Percentiles rank a stretch among this genome's conserved stretches.
phyloP scores from a whole-genome alignment of 1,140 invertebrate species.

The Calephelis virginiensis region DNA sequence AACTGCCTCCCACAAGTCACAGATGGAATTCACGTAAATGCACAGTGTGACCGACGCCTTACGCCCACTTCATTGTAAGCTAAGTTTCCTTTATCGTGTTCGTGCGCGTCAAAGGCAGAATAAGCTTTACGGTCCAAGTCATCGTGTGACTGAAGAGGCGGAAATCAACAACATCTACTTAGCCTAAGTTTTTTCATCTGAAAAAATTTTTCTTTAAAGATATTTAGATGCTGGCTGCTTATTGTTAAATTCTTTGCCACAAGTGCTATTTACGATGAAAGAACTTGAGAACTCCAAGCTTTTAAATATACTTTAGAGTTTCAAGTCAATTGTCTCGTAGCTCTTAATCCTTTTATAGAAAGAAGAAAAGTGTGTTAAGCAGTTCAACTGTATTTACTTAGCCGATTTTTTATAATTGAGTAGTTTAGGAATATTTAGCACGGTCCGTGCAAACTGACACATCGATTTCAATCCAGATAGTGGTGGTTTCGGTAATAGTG shows the following conservation, averaged over 20 bases:
- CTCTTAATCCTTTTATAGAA: too few species aligned
- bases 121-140: conserved; percentile 10
- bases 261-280: conserved; percentile 10
- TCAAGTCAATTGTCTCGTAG: background rate
- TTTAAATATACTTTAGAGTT: background rate
- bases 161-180: conserved; percentile 16
- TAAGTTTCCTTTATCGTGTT: conserved; percentile 13
- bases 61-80: conserved; percentile 1
- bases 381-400: too few species aligned
- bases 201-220: conserved; percentile 9
- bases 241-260: conserved; percentile 10
- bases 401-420: too few species aligned
- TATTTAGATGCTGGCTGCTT: conserved; percentile 7
- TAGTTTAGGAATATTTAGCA: too few species aligned
- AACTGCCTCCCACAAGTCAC: too few species aligned
- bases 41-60: background rate
- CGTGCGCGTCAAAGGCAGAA: conserved; percentile 16
- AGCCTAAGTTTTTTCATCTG: conserved; percentile 3
- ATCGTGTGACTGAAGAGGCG: conserved; percentile 12
- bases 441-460: too few species aligned
- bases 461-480: too few species aligned
- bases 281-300: background rate
- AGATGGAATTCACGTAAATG: background rate
- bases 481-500: too few species aligned
- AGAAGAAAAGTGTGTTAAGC: too few species aligned